Evolutionary conservation across 2,888 invertebrate species (phyloP).

Genomic region (Helicoverpa assulta): DNA sequence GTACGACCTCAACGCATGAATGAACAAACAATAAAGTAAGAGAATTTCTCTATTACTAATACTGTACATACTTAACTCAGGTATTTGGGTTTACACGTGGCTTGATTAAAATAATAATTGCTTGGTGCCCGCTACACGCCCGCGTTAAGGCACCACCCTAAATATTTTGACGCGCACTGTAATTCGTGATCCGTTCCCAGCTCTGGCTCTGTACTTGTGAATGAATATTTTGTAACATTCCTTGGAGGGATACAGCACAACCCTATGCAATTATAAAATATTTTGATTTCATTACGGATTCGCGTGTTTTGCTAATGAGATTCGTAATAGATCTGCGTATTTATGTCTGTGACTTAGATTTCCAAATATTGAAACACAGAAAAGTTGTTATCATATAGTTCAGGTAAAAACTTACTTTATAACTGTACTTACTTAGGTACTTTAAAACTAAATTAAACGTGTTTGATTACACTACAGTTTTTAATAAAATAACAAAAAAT

Average conservation of each 20-base stretch:
- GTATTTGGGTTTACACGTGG: slow-evolving; percentile 52
- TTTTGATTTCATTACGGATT: slow-evolving; percentile 46
- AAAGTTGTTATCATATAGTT: too few species aligned
- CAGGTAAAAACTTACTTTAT: too few species aligned
- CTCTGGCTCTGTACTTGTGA: slow-evolving; percentile 38
- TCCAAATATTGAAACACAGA: too few species aligned
- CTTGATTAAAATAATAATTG: slow-evolving; percentile 75
- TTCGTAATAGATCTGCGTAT: slow-evolving; percentile 30
- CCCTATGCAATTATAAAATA: slow-evolving; percentile 35
- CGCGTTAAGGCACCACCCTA: slow-evolving; percentile 67
- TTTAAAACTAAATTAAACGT: too few species aligned
- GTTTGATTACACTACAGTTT: too few species aligned
- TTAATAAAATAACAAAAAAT: too few species aligned
- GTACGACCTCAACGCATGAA: slow-evolving; percentile 22
- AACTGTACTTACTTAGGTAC: too few species aligned
- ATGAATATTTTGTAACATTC: slow-evolving; percentile 54
- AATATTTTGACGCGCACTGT: slow-evolving; percentile 69
- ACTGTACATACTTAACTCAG: slow-evolving; percentile 54
- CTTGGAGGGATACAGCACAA: slow-evolving; percentile 30
- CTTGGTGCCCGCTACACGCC: slow-evolving; percentile 58
- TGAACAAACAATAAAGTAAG: slow-evolving; percentile 45
- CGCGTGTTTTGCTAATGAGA: slow-evolving; percentile 40
- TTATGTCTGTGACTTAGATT: background rate
- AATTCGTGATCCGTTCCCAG: slow-evolving; percentile 46
- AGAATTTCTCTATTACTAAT: slow-evolving; percentile 48